phyloP scores from a whole-genome alignment of 2,888 invertebrate genomes.

The Bombylius major region DNA sequence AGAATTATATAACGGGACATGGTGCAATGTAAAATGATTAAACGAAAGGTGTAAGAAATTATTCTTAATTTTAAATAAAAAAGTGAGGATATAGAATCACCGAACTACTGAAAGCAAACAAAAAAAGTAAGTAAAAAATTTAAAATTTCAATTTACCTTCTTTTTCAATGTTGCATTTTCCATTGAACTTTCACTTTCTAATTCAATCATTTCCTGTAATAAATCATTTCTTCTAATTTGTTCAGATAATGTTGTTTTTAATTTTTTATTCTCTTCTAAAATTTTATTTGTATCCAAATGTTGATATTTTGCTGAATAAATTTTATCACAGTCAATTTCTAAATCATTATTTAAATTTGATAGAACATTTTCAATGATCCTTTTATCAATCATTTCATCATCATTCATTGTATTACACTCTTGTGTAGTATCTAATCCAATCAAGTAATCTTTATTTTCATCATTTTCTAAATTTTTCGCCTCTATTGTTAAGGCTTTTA shows the following conservation, averaged over 20 bases:
- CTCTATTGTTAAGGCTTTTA: too few species aligned
- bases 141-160: slow-evolving; percentile 6
- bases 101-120: too few species aligned
- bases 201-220: slow-evolving; percentile 15
- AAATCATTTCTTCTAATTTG: slow-evolving; percentile 14
- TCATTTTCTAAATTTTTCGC: neutral
- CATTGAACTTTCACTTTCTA: slow-evolving; percentile 12
- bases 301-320: slow-evolving; percentile 4
- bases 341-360: slow-evolving; percentile 9
- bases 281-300: slow-evolving; percentile 12
- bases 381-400: slow-evolving; percentile 10
- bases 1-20: too few species aligned
- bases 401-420: neutral
- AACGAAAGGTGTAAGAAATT: too few species aligned
- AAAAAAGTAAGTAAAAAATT: neutral
- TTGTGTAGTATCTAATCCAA: too few species aligned
- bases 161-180: slow-evolving; percentile 13
- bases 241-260: slow-evolving; percentile 14
- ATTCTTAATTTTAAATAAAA: too few species aligned
- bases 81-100: too few species aligned
- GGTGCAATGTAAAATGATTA: too few species aligned
- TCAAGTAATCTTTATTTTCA: neutral
- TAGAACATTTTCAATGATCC: slow-evolving; percentile 14
- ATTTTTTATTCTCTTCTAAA: slow-evolving; percentile 12
- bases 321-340: slow-evolving; percentile 5